These are phyloP conservation scores for Phyllotreta cruciferae DNA, from an alignment of 2,888 invertebrate genomes.

Conservation along the genomic window DNA sequence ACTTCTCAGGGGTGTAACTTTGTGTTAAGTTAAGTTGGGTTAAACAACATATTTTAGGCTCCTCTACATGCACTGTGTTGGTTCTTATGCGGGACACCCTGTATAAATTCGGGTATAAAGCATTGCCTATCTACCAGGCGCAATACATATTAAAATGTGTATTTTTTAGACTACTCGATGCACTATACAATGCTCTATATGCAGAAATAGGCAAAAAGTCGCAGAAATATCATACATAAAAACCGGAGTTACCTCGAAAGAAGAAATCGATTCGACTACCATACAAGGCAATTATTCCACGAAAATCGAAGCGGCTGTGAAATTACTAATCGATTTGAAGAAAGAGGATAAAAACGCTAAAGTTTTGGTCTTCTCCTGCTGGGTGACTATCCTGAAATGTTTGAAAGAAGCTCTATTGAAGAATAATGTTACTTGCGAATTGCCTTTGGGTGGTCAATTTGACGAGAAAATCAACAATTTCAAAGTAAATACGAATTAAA, in stretches of 20 bases:
- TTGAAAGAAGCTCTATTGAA: slow-evolving; percentile 63
- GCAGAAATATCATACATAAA: slow-evolving; percentile 63
- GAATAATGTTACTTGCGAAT: slow-evolving; percentile 61
- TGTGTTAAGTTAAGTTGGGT: no score
- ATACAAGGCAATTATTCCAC: slow-evolving; percentile 73
- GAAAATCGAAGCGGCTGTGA: slow-evolving; percentile 72
- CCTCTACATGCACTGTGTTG: no score
- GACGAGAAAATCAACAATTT: slow-evolving; percentile 61
- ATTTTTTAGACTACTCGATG: slow-evolving; percentile 29
- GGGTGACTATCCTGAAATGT: slow-evolving; percentile 63
- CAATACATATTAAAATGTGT: slow-evolving; percentile 5
- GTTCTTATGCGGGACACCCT: no score
- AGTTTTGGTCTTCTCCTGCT: slow-evolving; percentile 75
- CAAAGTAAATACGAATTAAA: slow-evolving; percentile 57
- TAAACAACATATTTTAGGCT: no score
- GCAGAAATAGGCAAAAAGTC: slow-evolving; percentile 63
- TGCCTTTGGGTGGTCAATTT: slow-evolving; percentile 37
- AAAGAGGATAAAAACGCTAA: slow-evolving; percentile 66
- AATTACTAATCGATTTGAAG: slow-evolving; percentile 65
- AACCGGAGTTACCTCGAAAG: slow-evolving; percentile 42
- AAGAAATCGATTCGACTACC: slow-evolving; percentile 47
- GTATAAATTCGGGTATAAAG: no score
- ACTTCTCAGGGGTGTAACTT: no score
- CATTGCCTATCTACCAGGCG: background rate
- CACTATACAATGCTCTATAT: slow-evolving; percentile 65